A percentile compares a stretch with the other conserved stretches of the same genome.
Evolutionary conservation across 2,113 vertebrate genomes (phyloP).

Genomic region (Australoheros scitulus): DNA sequence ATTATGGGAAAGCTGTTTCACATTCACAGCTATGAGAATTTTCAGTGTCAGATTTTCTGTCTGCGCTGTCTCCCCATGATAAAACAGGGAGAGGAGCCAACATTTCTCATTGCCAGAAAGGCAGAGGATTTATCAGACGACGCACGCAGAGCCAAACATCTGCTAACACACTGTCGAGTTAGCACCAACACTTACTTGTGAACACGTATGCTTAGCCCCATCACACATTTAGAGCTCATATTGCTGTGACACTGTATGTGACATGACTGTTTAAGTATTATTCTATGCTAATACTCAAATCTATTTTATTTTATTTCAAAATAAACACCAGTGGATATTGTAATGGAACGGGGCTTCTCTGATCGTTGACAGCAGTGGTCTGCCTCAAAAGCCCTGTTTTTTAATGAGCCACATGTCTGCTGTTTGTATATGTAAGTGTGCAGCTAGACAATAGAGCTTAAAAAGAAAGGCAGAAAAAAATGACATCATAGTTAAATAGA

Average conservation of each 20-base stretch:
- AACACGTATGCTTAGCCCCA: slow-evolving; percentile 22
- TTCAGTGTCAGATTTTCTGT: slow-evolving; percentile 47
- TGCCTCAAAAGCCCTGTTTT: neutral
- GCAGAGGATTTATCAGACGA: slow-evolving; percentile 57
- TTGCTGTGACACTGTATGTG: neutral
- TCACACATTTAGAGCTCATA: neutral
- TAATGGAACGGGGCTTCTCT: neutral
- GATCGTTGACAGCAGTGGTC: neutral
- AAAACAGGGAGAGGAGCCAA: slow-evolving; percentile 49
- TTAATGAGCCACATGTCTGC: neutral
- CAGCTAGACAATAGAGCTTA: neutral
- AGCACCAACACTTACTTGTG: slow-evolving; percentile 33
- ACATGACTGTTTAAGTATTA: neutral
- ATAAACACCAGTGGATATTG: neutral
- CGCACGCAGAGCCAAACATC: slow-evolving; percentile 57
- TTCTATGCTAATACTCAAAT: neutral
- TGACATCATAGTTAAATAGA: neutral
- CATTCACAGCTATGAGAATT: slow-evolving; percentile 48
- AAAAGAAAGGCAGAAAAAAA: neutral
- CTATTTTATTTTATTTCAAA: neutral
- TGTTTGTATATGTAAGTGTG: neutral
- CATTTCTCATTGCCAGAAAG: slow-evolving; percentile 47
- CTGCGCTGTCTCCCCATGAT: slow-evolving; percentile 37
- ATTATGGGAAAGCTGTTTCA: slow-evolving; percentile 62
- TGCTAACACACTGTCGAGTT: slow-evolving; percentile 41